Evolutionary conservation across 2,797 vertebrate genomes (phyloP), one percentile per base, ranked within the genome.

Genomic region (Sylvia borin): DNA sequence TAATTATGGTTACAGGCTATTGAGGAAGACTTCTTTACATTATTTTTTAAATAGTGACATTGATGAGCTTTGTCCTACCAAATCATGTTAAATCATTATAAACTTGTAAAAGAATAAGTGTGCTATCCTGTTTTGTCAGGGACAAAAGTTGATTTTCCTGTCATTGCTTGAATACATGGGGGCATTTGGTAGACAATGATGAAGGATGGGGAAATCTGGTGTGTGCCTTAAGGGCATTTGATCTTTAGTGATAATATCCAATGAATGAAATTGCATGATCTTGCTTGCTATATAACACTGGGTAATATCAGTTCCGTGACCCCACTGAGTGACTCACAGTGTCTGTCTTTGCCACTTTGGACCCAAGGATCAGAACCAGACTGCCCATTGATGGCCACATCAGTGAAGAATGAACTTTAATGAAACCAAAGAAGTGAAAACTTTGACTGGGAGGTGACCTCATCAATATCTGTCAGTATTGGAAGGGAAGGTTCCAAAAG

Each of bases 111-210:
- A 53, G 3, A n/a, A 10, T 31, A 76, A 64, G 5, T 29, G 13
- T 58, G 9, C 7, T 71, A 36, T 18, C 7, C 29, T 58, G 3
- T 71, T 76, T 34, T 12, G 10, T 31, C 31, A 40, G n/a, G 25
- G 20, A 34, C 20, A 64, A 54, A 54, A 50, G 17, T 64, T 57
- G n/a, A 29, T 57, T 77, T 51, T 76, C 10, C 32, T 58, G 25
- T 31, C n/a, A 14, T 40, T 64, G 11, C 11, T 36, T 36, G 11
- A 24, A 45, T 31, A 64, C 0, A 0, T 47, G n/a, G 22, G 38
- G 32, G 5, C 3, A 40, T 54, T 79, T 50, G 27, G 7, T 27
- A 38, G 14, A 24, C 34, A 64, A 32, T 32, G 55, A 2, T 20
- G 27, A 66, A 64, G 21, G n/a, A 53, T 14, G 9, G 25, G 27